Evolutionary conservation across 2,113 vertebrate genomes (phyloP).

Genomic region (Coracopsis vasa): DNA sequence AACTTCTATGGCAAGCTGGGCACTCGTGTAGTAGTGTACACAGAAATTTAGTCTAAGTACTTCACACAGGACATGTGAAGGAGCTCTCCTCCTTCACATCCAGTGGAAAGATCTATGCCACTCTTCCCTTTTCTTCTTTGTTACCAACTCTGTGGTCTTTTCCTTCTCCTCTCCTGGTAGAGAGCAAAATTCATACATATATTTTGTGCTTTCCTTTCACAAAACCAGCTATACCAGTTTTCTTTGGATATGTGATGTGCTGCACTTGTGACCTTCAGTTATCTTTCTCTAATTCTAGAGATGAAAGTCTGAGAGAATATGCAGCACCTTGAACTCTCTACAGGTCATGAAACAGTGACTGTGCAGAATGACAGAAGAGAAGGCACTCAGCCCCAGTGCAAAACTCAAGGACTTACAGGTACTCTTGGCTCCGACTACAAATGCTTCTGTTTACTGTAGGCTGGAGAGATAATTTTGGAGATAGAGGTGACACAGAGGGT

Average conservation of each 20-base stretch:
- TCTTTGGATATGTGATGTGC: neutral
- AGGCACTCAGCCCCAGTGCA: neutral
- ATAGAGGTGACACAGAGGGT: constrained; percentile 68
- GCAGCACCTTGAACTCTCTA: neutral
- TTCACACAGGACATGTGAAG: neutral
- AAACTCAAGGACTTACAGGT: constrained; percentile 69
- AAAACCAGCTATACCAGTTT: neutral
- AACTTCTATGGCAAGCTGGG: neutral
- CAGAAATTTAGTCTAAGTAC: neutral
- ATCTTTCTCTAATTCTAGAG: neutral
- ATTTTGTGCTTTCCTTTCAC: neutral
- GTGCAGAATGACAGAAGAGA: neutral
- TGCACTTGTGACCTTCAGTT: neutral
- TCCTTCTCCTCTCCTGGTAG: neutral
- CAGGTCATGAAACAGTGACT: neutral
- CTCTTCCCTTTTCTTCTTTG: neutral
- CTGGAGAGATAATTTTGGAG: constrained; percentile 75
- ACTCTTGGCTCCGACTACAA: constrained; percentile 68
- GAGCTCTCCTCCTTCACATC: neutral
- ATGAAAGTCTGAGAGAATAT: neutral
- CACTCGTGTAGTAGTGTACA: neutral
- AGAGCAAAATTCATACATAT: neutral
- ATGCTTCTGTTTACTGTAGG: constrained; percentile 61
- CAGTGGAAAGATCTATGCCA: neutral
- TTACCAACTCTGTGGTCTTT: neutral